Conservation (phyloP, 2,113 vertebrate genomes). For the Rhagologus leucostigma region DNA sequence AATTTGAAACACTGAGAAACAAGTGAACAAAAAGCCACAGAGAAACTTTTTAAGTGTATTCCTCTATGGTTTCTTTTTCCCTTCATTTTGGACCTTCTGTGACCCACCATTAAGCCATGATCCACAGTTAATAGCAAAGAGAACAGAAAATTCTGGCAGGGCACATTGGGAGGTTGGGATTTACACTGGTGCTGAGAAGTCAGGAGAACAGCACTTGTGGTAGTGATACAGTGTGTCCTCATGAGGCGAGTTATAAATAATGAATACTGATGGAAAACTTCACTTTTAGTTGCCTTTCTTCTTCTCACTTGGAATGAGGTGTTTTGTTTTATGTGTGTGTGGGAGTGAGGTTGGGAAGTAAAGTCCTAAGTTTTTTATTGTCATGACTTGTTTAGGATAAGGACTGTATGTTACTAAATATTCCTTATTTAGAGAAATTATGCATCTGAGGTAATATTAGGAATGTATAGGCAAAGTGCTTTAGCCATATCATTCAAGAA, state of each 20-base stretch:
- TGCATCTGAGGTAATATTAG: background rate
- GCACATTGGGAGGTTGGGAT: background rate
- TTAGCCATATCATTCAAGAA: background rate
- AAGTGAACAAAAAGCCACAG: background rate
- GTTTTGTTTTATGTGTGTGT: background rate
- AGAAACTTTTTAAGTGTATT: background rate
- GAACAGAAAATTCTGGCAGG: background rate
- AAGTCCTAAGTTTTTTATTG: background rate
- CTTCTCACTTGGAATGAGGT: background rate
- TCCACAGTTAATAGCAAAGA: background rate
- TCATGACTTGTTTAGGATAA: background rate
- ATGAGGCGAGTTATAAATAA: fast-evolving
- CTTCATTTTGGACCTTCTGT: background rate
- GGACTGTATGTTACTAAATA: background rate
- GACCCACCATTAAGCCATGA: background rate
- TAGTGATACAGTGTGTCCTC: background rate
- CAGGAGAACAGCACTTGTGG: background rate
- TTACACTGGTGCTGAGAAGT: background rate
- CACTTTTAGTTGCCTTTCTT: background rate
- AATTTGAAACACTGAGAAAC: background rate
- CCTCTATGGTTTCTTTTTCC: background rate
- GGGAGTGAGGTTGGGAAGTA: background rate
- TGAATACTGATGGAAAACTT: background rate
- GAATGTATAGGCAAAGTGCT: background rate
- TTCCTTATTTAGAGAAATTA: background rate